Base-by-base conservation (phyloP, 37 sponge, comb jelly and placozoan species). In the Halisarca cf. caerulea region DNA sequence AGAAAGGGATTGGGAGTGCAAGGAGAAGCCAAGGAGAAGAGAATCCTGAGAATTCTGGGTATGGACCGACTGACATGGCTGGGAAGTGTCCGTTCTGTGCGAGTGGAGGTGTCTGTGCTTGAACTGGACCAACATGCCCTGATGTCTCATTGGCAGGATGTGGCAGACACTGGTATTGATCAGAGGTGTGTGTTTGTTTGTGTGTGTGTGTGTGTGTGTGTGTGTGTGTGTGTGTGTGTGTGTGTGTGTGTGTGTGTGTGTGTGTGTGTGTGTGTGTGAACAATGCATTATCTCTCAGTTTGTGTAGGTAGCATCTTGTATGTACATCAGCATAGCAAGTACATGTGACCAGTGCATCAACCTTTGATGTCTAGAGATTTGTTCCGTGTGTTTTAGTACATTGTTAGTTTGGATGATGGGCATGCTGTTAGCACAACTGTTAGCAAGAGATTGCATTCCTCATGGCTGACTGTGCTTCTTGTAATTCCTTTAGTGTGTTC, bases 21-120 rank as follows among this genome's bases (percentile, higher is more conserved):
- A 34, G 82, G 82, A 9, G 41, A 81, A 34, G 5, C 21, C 33
- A 59, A 24, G 40, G 82, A 81, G 41, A 59, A 39, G 41, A 33
- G 8, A 3, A 79, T 90, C 15, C 35, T 85, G 0, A 34, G 39
- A 24, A 14, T 40, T 17, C 17, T 93, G 21, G 93, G 90, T 0
- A 33, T 87, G 81, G 91, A 93, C 78, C 59, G 74, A 33, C 82
- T 93, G 74, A 89, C 93, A 20, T 35, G 45, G 18, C 77, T 93
- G 25, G 93, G 88, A 0, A 39, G 88, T 17, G 88, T 87, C 21
- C 83, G 54, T 38, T 71, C 85, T 36, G 90, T 70, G 25, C 58
- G 88, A 11, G 81, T 93, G 54, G 37, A 28, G n/a, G 80, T 93
- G 28, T 64, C 59, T 18, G 64, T 1, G 0, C 79, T 90, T 34